Percentiles rank a stretch among this genome's conserved stretches.
These are phyloP conservation scores for Lethrus apterus DNA, from an alignment of 1,140 invertebrate species.

Conservation along the genomic window DNA sequence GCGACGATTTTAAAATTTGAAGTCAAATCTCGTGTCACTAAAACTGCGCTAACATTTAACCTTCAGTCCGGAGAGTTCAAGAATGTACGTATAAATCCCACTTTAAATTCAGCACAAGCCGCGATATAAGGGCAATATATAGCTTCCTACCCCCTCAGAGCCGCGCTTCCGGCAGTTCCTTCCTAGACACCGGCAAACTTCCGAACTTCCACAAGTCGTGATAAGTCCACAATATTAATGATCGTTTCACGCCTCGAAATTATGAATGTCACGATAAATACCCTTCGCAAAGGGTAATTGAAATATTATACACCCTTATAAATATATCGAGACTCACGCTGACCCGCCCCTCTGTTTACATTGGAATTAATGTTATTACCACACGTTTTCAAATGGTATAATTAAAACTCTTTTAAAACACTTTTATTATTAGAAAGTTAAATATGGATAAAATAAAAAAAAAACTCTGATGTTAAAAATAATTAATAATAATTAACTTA, in stretches of 20 bases:
- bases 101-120: conserved; percentile 32
- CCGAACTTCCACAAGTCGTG: conserved; percentile 28
- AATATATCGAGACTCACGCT: no score
- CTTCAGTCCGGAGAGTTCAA: conserved; percentile 10
- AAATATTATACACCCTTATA: conserved; percentile 22
- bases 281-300: conserved; percentile 13
- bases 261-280: conserved; percentile 18
- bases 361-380: no score
- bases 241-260: conserved; percentile 20
- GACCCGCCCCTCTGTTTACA: no score
- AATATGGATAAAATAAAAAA: no score
- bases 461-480: no score
- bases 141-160: conserved; percentile 25
- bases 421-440: no score
- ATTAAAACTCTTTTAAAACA: no score
- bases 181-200: conserved; percentile 33
- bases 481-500: no score
- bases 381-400: no score
- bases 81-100: conserved; percentile 25
- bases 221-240: conserved; percentile 37
- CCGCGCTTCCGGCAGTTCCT: conserved; percentile 33
- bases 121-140: conserved; percentile 35
- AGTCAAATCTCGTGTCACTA: no score
- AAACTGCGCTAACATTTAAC: conserved; percentile 15
- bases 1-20: no score